Evolutionary conservation across 2,113 vertebrate genomes (phyloP), one percentile per base, ranked within the genome.

Genomic region (Dendrocopos noguchii): DNA sequence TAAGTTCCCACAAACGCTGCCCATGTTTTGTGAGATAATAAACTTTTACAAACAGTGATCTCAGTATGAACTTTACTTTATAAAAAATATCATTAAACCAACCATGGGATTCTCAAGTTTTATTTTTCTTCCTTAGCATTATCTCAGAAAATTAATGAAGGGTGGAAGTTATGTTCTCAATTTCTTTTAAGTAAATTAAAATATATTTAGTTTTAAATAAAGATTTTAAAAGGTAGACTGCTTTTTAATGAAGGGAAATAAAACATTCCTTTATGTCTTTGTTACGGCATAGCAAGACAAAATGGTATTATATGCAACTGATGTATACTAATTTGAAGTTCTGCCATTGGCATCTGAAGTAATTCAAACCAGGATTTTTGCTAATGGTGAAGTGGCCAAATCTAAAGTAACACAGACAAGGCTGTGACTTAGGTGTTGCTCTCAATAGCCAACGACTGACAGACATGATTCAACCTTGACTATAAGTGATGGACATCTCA

Each of bases 11-110:
- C 33, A 92, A 75, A 94, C 73, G n/a, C 50, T 87, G 64, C 31
- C 31, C 27, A 52, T 75, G 22, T 93, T 94, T 93, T 83, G 29
- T 73, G 57, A 95, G 91, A 95, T 63, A 88, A 95, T 80, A 81
- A 95, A 94, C 77, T 90, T 94, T n/a, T 75, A 85, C 55, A 82
- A 92, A 92, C 75, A 82, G 67, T 90, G 78, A 94, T 91, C 55
- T 91, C 71, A 75, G 20, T 76, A 57, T 75, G 68, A 94, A 91
- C 27, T 93, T 80, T 39, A 79, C 33, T 68, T 89, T 28, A 90
- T 81, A 52, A 89, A 95, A 90, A 82, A 78, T 90, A 33, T 52
- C 57, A 85, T 89, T 75, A 87, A 91, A 78, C 10, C 12, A 90
- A 12, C 24, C 63, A 75, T 59, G 20, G 20, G 63, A 90, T 79